Evolutionary conservation across 2,113 vertebrate species (phyloP), one percentile per base, ranked within the genome.

Genomic region (Chloebia gouldiae): DNA sequence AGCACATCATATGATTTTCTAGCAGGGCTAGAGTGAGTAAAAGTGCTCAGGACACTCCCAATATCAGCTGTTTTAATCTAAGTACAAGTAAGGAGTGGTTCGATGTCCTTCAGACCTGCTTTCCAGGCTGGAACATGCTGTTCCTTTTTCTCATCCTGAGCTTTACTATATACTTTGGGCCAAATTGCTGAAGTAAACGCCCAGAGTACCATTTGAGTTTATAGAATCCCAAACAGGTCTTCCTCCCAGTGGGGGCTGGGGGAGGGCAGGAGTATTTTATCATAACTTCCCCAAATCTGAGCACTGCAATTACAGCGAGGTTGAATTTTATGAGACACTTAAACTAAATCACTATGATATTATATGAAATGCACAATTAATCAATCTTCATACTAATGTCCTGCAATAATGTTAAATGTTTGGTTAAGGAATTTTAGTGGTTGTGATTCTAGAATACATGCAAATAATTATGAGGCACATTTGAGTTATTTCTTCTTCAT

Each of bases 41-140:
- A 75, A 73, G 56, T 60, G 76, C 81, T 86, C 61, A 95, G 92
- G 95, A 91, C 90, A 94, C 92, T 97, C 95, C 90, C 92, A 83
- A 1, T 93, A 94, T 96, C 94, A 95, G 82, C 76, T 95, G 82
- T 54, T 95, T 93, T 64, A 86, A 95, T 95, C 93, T 96, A 80
- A 95, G 68, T 90, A 78, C 5, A 3, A 68, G 31, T 88, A 94
- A 97, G 95, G 95, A 96, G 92, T 84, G 88, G 93, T 94, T 82
- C 0, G 0, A 28, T 93, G 68, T 94, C 86, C 88, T 78, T 96
- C 82, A 75, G 82, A 90, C 81, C 82, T 94, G 92, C 80, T 90
- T 90, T 95, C 79, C 81, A 71, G 85, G 45, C 81, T 94, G 90
- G 95, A 96, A 95, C 93, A 81, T 81, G 60, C 72, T 90, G 94